phyloP scores from a whole-genome alignment of 2,888 invertebrate genomes.

The Lamellibrachia satsuma region DNA sequence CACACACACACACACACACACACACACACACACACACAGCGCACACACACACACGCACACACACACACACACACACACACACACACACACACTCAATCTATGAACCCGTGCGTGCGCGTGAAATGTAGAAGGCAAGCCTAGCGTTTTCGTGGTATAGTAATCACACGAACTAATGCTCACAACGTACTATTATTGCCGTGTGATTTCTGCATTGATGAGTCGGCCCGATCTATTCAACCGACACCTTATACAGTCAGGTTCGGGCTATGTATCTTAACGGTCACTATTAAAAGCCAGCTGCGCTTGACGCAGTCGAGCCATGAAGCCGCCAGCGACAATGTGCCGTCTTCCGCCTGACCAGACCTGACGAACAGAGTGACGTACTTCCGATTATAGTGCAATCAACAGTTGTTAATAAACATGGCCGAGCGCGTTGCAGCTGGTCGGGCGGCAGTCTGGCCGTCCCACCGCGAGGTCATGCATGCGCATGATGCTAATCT shows the following conservation, averaged over 20 bases:
- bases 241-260: background rate
- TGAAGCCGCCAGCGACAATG: background rate
- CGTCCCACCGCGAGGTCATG: background rate
- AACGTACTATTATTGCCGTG: background rate
- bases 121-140: background rate
- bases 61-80: background rate
- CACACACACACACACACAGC: background rate
- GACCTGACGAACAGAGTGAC: background rate
- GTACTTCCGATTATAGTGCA: background rate
- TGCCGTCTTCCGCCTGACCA: background rate
- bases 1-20: background rate
- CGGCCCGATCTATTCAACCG: background rate
- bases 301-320: background rate
- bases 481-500: conserved; percentile 13
- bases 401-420: conserved; percentile 17
- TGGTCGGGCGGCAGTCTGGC: background rate
- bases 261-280: background rate
- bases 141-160: background rate
- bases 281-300: background rate
- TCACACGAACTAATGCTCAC: background rate
- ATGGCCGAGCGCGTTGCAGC: background rate
- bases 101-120: background rate
- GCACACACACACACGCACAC: background rate
- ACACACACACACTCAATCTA: background rate
- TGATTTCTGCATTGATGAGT: background rate